Base-by-base conservation (phyloP, 2,888 invertebrate species). In the Melanchra persicariae region DNA sequence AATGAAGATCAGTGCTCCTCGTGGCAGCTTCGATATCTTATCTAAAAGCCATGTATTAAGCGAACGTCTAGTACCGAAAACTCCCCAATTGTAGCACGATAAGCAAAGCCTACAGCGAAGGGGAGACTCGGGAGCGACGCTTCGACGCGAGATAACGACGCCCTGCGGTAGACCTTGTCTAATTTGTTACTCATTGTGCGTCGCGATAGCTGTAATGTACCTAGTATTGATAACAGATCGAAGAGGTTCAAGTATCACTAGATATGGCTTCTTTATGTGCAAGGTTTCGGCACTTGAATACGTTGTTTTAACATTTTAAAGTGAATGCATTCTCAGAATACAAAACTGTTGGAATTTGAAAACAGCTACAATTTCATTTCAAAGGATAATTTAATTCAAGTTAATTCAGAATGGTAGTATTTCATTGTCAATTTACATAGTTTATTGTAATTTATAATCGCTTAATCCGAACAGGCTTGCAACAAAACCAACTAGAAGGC, bases 151-250 rank as follows among this genome's bases (percentile, higher is more conserved):
- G 91, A 91, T 92, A 91, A 91, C 86, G 76, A 68, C 83, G 72
- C 88, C 88, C 87, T 86, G 89, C 87, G 88, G 89, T 88, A 89
- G 89, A 88, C 88, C 88, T 88, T 87, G 85, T 89, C 89, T 93
- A 91, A 93, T 94, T 94, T 93, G 93, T 94, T 91, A 92, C 92
- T 91, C 91, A 92, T 92, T 92, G 91, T 89, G 86, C 83, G 87
- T 88, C 82, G 86, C 88, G 92, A 93, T 93, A 93, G 90, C 89
- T 89, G 84, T 89, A 89, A 90, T 89, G 86, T 86, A 83, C 79
- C 77, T 78, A 81, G 82, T 67, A 85, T 75, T 82, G 87, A 87
- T 88, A 87, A 85, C 82, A 82, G 79, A 82, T 82, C 81, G 70
- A 67, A 59, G 69, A 85, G 62, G 74, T 82, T 51, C 45, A 73